A percentile compares a stretch with the other conserved stretches of the same genome.
These are phyloP conservation scores for Cliona cf. orientalis DNA, from an alignment of 37 sponge, comb jelly and placozoan species.

Conservation along the genomic window DNA sequence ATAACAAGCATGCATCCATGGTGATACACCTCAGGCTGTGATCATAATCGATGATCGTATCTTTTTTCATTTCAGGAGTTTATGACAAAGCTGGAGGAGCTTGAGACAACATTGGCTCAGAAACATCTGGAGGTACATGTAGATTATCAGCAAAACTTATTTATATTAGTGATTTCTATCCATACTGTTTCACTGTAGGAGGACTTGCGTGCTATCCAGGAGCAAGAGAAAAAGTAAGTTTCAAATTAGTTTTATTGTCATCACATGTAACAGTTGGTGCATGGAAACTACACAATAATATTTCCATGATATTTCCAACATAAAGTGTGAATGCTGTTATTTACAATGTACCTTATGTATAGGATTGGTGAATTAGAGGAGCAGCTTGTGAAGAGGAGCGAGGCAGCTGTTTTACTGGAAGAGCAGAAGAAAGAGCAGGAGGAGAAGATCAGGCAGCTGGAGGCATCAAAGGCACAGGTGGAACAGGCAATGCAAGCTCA, in stretches of 20 bases:
- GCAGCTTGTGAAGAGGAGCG: background rate
- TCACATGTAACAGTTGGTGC: too few species aligned
- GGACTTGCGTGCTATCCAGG: conserved; percentile 1
- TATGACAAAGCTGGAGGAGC: conserved; percentile 31
- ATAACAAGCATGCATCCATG: background rate
- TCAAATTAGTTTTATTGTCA: too few species aligned
- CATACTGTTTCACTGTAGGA: conserved; percentile 5
- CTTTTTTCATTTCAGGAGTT: conserved; percentile 15
- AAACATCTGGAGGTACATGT: conserved; percentile 35
- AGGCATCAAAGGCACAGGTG: conserved; percentile 9
- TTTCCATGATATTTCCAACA: too few species aligned
- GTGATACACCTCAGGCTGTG: background rate
- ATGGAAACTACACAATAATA: too few species aligned
- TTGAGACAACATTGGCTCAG: conserved; percentile 5
- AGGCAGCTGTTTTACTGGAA: conserved; percentile 25
- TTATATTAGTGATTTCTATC: too few species aligned
- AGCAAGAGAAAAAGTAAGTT: conserved; percentile 19
- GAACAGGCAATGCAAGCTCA: background rate
- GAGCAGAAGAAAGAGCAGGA: conserved; percentile 43
- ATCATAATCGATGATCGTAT: too few species aligned
- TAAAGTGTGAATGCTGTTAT: background rate
- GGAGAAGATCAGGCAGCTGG: conserved; percentile 15
- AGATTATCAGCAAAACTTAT: too few species aligned
- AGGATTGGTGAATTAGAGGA: conserved; percentile 35
- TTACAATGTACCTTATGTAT: background rate